Evolutionary conservation across 2,888 invertebrate species (phyloP).

Genomic region (Priocnemis perturbator): DNA sequence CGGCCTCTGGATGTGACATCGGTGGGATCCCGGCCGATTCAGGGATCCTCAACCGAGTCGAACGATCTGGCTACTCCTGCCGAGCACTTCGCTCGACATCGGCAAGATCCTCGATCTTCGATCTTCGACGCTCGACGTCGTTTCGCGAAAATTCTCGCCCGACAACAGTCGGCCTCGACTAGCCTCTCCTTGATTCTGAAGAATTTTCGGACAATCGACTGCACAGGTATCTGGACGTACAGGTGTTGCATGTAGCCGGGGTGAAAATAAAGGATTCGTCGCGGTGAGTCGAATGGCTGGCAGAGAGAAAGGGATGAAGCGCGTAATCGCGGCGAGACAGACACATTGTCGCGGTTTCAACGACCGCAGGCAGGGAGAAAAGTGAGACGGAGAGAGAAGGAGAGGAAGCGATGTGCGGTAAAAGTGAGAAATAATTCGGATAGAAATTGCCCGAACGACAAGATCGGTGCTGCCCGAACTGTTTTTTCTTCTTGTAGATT

Average conservation of each 20-base stretch:
- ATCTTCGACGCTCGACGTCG: too few species aligned
- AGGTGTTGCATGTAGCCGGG: too few species aligned
- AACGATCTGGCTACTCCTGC: background rate
- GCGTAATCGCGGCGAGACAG: slow-evolving; percentile 17
- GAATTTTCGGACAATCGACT: background rate
- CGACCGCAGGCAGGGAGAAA: slow-evolving; percentile 19
- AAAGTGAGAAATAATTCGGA: too few species aligned
- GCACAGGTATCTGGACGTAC: background rate
- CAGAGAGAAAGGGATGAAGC: background rate
- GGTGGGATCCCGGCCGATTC: too few species aligned
- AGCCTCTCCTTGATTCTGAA: too few species aligned
- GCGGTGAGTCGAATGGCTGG: background rate
- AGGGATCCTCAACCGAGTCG: background rate
- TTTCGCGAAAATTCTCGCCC: too few species aligned
- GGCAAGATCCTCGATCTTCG: too few species aligned
- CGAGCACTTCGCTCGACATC: background rate
- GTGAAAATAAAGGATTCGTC: too few species aligned
- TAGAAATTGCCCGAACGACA: too few species aligned
- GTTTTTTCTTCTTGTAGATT: too few species aligned
- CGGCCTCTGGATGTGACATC: slow-evolving; percentile 4
- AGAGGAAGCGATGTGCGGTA: background rate
- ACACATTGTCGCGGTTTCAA: slow-evolving; percentile 31
- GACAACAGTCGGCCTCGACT: too few species aligned
- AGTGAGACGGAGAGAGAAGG: slow-evolving; percentile 8
- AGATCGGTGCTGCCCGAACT: too few species aligned